Base-by-base conservation (phyloP, 2,888 invertebrate genomes). In the Philereme transversata region DNA sequence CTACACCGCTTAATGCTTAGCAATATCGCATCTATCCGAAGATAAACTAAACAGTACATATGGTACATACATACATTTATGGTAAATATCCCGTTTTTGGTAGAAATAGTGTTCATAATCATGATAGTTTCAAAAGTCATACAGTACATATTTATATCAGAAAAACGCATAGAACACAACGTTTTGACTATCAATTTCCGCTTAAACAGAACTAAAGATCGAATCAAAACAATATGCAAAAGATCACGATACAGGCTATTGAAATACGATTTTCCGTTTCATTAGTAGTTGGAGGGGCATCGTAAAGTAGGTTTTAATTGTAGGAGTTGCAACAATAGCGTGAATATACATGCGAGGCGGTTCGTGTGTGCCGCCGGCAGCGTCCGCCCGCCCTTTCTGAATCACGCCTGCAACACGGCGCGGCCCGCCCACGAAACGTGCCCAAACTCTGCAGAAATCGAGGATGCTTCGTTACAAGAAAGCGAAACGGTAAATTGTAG, bases 261-360 rank as follows among this genome's bases (percentile, higher is more conserved):
- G 77, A 81, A 59, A 56, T 63, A 57, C 59, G 59, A 53, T 59
- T 52, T 60, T 75, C 79, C 78, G 72, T 82, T 82, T 80, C 75
- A 81, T 83, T 83, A 80, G 83, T 80, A 76, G 73, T 74, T 77
- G 77, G 77, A 76, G 76, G 73, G 65, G 67, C 66, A 78, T 82
- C 81, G 77, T 84, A 87, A 86, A 84, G 79, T 79, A 78, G 71
- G 77, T 81, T 86, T 86, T 87, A 86, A 88, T 88, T 88, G 86
- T 79, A 77, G 80, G 81, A 81, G 76, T 56, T 50, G 57, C 68
- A 86, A 88, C 88, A 90, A 89, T 88, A 81, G 86, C 83, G 72
- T 80, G 22, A 22, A 22, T 22, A 22, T 22, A 22, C 86, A 85
- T 86, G 87, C 84, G 81, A 84, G 89, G 90, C 88, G 88, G 83